Base-by-base conservation (phyloP, 2,888 invertebrate genomes). In the Archaeoteleia sp. region DNA sequence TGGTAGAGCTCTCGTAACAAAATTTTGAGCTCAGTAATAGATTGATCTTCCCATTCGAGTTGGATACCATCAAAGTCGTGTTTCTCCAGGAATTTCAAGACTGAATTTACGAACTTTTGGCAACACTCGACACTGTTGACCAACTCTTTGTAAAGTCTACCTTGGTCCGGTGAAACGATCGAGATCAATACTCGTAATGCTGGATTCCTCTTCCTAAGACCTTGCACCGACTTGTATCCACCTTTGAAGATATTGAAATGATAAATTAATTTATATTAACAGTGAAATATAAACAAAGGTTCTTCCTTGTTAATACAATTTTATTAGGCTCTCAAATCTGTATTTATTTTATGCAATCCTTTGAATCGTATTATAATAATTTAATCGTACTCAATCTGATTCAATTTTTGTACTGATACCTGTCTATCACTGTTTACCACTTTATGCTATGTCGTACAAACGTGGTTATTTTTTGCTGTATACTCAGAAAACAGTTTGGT, bases 31-130 rank as follows among this genome's bases (percentile, higher is more conserved):
- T 90, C 81, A 89, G 90, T 40, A 84, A 87, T 35, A 71, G 79
- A 66, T 14, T 39, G 82, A 77, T 7, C 86, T 84, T 48, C 87
- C 88, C 71, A 95, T 75, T 95, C 92, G 2, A 95, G 86, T 78
- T 95, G 94, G 7, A 95, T 85, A 0, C 95, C 95, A 80, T 95
- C 95, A 77, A 95, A 94, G 55, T 90, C 89, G 73, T 92, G 89
- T 57, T 89, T 87, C 55, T 89, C 87, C 42, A 94, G 80, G 75
- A 93, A 92, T 34, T 86, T 85, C 0, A 92, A 81, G 0, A 91
- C 88, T 30, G 92, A 91, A 27, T 88, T 86, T 9, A 91, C 89
- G 77, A 93, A 92, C 71, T 87, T 87, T 40, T 87, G 86, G 32
- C 77, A 74, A 3, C 88, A 70, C 29, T 73, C 86, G 10, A 82